Evolutionary conservation across 2,113 vertebrate species (phyloP), one percentile per base, ranked within the genome.

Genomic region (Chloroceryle aenea): DNA sequence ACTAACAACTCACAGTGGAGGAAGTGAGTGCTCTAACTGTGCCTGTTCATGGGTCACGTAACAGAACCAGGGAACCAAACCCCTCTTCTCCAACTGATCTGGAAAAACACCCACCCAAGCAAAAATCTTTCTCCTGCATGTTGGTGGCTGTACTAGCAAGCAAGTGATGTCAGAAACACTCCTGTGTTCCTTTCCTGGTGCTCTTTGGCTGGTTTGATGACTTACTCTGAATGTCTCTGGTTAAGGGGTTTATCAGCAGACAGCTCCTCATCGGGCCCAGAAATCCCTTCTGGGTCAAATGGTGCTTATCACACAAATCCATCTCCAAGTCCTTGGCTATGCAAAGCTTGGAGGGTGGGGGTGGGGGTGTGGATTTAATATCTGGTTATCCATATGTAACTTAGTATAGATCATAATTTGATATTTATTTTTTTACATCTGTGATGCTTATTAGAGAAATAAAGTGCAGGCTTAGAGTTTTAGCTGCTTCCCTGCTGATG

Each of bases 1-100:
- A 99, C 99, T 99, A 99, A 99, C 99, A 98, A 98, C 98, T 98
- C 98, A 98, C 91, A 98, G 95, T 98, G 99, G 98, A 99, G 99
- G 99, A 99, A 99, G 99, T 99, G 99, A 99, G 99, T 99, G 98
- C 97, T 97, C 98, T 98, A 98, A 98, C 98, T 67, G 0, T 95
- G 88, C 88, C 91, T 96, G 85, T 96, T 97, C 87, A 76, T 66
- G 72, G 83, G 77, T 94, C 76, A 71, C 9, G 69, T 96, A 96
- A 93, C 71, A 43, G 25, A 14, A 74, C 48, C 71, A 95, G 69
- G 72, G 80, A 87, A 81, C 42, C 73, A 55, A 73, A 50, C 71
- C 68, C 17, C 75, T 50, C 30, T 47, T 90, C 62, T 63, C 55
- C 81, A 64, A 16, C 2, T 85, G 66, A 73, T 66, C 55, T 93